Evolutionary conservation across 2,113 vertebrate species (phyloP).

Genomic region (Acrocephalus arundinaceus): DNA sequence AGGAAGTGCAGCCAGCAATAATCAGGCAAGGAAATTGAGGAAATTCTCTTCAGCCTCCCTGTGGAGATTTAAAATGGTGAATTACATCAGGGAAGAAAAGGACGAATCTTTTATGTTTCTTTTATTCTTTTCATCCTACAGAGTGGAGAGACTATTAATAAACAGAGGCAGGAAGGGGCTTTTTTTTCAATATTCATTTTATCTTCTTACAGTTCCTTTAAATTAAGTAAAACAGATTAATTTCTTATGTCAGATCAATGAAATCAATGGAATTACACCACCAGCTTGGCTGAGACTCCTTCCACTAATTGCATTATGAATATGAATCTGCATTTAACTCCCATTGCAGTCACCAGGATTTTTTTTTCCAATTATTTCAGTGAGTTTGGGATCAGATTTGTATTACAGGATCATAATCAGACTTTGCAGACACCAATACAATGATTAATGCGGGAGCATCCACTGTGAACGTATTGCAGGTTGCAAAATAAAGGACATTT

Average conservation of each 20-base stretch:
- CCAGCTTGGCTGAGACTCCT: conserved; percentile 1
- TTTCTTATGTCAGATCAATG: conserved; percentile 44
- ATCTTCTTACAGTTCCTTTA: conserved; percentile 46
- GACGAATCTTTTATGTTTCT: conserved; percentile 14
- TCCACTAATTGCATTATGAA: conserved; percentile 26
- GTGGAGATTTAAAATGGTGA: conserved; percentile 26
- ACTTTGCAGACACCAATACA: background rate
- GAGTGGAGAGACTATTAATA: conserved; percentile 37
- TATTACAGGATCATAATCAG: background rate
- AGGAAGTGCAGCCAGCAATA: background rate
- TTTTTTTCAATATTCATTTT: conserved; percentile 16
- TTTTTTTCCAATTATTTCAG: background rate
- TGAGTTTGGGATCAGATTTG: background rate
- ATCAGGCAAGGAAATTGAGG: background rate
- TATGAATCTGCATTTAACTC: background rate
- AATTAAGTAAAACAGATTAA: conserved; percentile 57
- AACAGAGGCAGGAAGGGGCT: background rate
- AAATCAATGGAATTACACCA: conserved; percentile 49
- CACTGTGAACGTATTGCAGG: background rate
- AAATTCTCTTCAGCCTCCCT: conserved; percentile 2
- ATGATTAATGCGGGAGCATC: background rate
- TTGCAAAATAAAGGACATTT: background rate
- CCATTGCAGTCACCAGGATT: background rate
- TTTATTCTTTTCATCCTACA: conserved; percentile 7
- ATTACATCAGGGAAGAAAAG: conserved; percentile 31